Percentiles rank a stretch among this genome's conserved stretches.
Conservation (phyloP, 2,797 vertebrate genomes). For the Novumbra hubbsi region DNA sequence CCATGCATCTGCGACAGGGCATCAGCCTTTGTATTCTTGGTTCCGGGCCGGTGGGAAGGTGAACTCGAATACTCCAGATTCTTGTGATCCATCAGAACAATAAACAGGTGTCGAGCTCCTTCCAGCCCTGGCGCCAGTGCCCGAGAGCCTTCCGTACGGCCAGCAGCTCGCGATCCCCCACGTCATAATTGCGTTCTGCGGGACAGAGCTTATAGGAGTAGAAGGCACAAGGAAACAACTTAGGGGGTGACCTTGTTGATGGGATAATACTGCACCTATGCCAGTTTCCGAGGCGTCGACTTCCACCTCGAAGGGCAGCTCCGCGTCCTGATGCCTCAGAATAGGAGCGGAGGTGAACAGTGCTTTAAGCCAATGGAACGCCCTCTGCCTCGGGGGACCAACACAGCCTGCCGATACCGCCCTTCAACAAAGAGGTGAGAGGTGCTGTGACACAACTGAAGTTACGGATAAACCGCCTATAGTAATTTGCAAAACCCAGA, state of each 20-base stretch:
- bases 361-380: too few species aligned
- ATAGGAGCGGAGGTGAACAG: too few species aligned
- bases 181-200: too few species aligned
- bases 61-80: neutral
- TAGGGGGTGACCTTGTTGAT: neutral
- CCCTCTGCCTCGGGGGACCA: too few species aligned
- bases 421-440: too few species aligned
- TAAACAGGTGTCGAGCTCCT: neutral
- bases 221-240: neutral
- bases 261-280: neutral
- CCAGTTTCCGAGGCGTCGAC: neutral
- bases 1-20: neutral
- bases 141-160: neutral
- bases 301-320: neutral
- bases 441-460: too few species aligned
- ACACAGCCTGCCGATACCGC: too few species aligned
- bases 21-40: neutral
- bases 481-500: too few species aligned
- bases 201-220: neutral
- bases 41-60: neutral
- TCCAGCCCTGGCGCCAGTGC: too few species aligned
- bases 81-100: neutral
- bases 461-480: too few species aligned
- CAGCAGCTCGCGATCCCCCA: neutral
- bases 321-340: too few species aligned